Conservation (phyloP, 2,113 vertebrate genomes). For the Ochotona princeps region DNA sequence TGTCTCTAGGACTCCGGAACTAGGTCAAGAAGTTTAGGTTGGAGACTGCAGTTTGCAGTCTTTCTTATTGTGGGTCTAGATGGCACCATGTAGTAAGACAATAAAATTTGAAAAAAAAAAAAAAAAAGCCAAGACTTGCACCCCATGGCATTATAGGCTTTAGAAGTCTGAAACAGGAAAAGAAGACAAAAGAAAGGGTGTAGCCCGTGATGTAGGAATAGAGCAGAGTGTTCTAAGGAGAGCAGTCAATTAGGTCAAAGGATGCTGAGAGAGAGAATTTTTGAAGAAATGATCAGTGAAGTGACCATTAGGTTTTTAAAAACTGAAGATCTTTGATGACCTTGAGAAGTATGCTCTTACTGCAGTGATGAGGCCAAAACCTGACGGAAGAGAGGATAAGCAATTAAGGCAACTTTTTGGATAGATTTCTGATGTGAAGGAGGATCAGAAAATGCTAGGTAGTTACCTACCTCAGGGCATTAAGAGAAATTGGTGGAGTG, state of each 20-base stretch:
- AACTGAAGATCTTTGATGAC: background rate
- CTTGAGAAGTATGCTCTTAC: background rate
- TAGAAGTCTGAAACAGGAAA: background rate
- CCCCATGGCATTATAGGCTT: background rate
- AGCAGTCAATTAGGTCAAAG: background rate
- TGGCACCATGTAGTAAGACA: background rate
- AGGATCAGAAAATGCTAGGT: conserved; percentile 9
- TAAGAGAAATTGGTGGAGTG: background rate
- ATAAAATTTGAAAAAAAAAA: conserved; percentile 48
- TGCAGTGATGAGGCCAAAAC: background rate
- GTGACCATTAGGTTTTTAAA: background rate
- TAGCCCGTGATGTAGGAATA: background rate
- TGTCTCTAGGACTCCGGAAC: background rate
- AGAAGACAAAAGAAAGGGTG: background rate
- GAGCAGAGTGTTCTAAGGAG: background rate
- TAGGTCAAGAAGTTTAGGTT: background rate
- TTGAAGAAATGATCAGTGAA: background rate
- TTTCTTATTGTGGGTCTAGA: conserved; percentile 5
- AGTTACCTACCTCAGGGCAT: background rate
- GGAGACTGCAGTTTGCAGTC: background rate
- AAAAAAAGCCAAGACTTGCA: background rate
- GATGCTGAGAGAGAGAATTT: background rate
- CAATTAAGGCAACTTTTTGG: background rate
- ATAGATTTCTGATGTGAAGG: background rate
- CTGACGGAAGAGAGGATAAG: background rate